Evolutionary conservation across 1,140 invertebrate species (phyloP).

Genomic region (Papilio glaucus): DNA sequence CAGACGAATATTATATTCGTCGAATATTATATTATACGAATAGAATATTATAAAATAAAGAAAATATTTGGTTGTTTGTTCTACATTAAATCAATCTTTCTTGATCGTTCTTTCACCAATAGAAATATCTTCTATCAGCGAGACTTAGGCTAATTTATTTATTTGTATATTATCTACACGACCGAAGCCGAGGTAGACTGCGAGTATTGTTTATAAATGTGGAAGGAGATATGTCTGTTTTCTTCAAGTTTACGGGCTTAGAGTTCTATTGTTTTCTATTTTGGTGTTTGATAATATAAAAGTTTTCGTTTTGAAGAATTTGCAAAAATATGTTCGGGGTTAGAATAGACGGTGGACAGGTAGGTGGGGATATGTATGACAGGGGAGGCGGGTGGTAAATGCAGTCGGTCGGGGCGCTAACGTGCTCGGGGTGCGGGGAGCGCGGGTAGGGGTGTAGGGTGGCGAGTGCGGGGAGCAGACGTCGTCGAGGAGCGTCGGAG

Average conservation of each 20-base stretch:
- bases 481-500: constrained; percentile 79
- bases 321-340: constrained; percentile 46
- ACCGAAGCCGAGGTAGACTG: too few species aligned
- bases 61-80: too few species aligned
- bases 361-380: constrained; percentile 56
- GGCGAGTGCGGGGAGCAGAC: constrained; percentile 62
- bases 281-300: not conserved
- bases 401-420: constrained; percentile 81
- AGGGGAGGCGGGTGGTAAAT: constrained; percentile 75
- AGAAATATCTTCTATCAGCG: too few species aligned
- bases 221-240: too few species aligned
- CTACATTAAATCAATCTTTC: too few species aligned
- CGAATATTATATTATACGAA: too few species aligned
- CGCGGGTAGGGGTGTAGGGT: constrained; percentile 40
- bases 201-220: too few species aligned
- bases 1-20: too few species aligned
- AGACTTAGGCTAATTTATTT: too few species aligned
- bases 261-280: not conserved
- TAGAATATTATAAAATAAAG: too few species aligned
- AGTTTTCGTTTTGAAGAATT: constrained; percentile 32
- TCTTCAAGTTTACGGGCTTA: not conserved
- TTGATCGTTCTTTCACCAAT: too few species aligned
- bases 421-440: constrained; percentile 60
- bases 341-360: constrained; percentile 65
- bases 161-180: too few species aligned